phyloP scores from a whole-genome alignment of 2,888 invertebrate genomes.

The Germaria angustata region DNA sequence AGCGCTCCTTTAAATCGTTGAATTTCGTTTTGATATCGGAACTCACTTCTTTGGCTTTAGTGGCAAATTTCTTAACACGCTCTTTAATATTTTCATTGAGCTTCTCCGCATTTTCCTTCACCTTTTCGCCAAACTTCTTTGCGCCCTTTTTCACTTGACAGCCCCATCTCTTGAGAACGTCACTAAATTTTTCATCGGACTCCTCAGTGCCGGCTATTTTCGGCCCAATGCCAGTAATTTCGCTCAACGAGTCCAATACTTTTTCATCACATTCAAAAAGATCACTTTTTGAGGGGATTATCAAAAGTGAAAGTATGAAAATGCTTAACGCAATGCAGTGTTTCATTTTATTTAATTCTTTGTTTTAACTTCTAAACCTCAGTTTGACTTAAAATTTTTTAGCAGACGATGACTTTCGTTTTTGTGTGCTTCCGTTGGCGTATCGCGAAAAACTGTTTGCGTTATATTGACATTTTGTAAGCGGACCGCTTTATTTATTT shows the following conservation, averaged over 20 bases:
- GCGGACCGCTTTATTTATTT: conserved; percentile 64
- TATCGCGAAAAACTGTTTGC: conserved; percentile 66
- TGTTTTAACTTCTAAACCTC: conserved; percentile 29
- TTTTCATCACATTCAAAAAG: conserved; percentile 75
- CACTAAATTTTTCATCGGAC: conserved; percentile 71
- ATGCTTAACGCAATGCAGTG: conserved; percentile 57
- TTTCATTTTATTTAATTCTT: conserved; percentile 64
- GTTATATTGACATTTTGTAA: conserved; percentile 36
- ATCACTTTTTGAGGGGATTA: conserved; percentile 68
- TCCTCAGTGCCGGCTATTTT: conserved; percentile 68
- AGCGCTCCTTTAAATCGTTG: conserved; percentile 74
- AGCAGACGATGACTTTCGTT: background rate
- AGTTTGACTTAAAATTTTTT: conserved; percentile 42
- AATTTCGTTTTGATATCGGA: conserved; percentile 74
- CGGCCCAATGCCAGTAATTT: conserved; percentile 67
- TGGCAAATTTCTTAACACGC: conserved; percentile 73
- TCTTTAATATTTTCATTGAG: conserved; percentile 74
- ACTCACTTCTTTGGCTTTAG: conserved; percentile 75
- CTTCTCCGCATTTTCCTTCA: conserved; percentile 75
- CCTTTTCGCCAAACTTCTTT: conserved; percentile 67
- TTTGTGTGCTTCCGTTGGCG: conserved; percentile 42
- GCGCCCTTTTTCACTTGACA: conserved; percentile 75
- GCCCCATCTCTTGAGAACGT: conserved; percentile 75
- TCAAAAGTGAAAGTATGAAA: conserved; percentile 65
- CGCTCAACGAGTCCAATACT: conserved; percentile 69